These are phyloP conservation scores for Paracentrotus lividus DNA, from an alignment of 53 echinoderm and acorn worm species.

Conservation along the genomic window DNA sequence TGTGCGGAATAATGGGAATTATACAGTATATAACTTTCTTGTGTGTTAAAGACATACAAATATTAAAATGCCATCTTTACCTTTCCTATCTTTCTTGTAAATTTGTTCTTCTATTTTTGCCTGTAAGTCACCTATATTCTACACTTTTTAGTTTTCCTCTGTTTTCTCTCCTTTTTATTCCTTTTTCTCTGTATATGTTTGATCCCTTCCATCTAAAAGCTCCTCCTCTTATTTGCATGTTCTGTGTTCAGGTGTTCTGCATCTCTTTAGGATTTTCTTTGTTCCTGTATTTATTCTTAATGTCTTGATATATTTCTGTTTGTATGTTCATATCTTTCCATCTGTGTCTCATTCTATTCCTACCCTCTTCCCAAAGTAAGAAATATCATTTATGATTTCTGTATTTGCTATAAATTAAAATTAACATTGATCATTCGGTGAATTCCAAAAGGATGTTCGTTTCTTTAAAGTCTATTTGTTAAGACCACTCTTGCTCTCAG, in stretches of 20 bases:
- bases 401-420: too few relatives aligned
- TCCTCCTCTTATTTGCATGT: neutral
- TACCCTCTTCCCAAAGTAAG: neutral
- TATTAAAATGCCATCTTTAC: neutral
- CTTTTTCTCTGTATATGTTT: neutral
- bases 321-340: neutral
- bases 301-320: neutral
- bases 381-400: neutral
- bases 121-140: neutral
- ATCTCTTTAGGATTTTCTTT: neutral
- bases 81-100: neutral
- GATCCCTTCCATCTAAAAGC: neutral
- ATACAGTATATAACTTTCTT: neutral
- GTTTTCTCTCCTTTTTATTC: neutral
- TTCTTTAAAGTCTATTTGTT: too few relatives aligned
- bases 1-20: neutral
- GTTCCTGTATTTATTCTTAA: neutral
- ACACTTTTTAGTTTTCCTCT: neutral
- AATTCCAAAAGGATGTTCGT: too few relatives aligned
- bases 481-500: too few relatives aligned
- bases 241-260: neutral
- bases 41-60: neutral
- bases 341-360: neutral
- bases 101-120: neutral
- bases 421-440: too few relatives aligned